Base-by-base conservation (phyloP, 2,797 vertebrate genomes). In the Tinamus major region DNA sequence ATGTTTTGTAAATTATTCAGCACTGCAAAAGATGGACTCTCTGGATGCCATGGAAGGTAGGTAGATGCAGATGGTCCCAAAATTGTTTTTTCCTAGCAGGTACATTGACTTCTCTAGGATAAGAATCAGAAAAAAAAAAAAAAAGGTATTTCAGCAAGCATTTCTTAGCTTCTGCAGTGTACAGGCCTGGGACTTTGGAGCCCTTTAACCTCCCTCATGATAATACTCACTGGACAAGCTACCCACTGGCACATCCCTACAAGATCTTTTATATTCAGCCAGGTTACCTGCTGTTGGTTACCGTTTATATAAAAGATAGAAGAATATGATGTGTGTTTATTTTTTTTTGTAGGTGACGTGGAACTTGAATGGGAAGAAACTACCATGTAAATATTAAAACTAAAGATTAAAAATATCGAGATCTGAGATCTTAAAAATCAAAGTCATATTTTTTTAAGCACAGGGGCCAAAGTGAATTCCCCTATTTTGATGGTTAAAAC, bases 291-390 rank as follows among this genome's bases (percentile, higher is more conserved):
- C 35, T 72, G 8, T 63, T 86, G 27, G 42, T 39, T 76, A 68
- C 26, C 72, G 26, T 61, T 85, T 81, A 12, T 61, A 86, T 84
- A 49, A 26, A 31, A 53, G 26, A 6, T 26, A 59, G 21, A 1
- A 35, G 91, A 70, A 92, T 77, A 27, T 79, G 75, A 83, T 56
- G 3, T 86, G 15, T 97, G 78, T 89, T 96, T 96, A 39, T 96
- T 95, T 96, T 97, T 42, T 96, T 77, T 97, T 97, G 17, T 78
- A 99, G 99, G 99, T 97, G 99, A 99, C 79, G 99, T 99, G 81
- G 99, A 99, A 89, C 98, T 99, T 87, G 99, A 99, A 96, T 99
- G 99, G 99, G 99, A 99, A 97, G 99, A 99, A 97, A 99, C 99
- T 51, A 99, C 99, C 9, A 99, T 99, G 99, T 99, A 98, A 98